Conservation (phyloP, 2,888 invertebrate genomes). For the Anthophora plumipes region DNA sequence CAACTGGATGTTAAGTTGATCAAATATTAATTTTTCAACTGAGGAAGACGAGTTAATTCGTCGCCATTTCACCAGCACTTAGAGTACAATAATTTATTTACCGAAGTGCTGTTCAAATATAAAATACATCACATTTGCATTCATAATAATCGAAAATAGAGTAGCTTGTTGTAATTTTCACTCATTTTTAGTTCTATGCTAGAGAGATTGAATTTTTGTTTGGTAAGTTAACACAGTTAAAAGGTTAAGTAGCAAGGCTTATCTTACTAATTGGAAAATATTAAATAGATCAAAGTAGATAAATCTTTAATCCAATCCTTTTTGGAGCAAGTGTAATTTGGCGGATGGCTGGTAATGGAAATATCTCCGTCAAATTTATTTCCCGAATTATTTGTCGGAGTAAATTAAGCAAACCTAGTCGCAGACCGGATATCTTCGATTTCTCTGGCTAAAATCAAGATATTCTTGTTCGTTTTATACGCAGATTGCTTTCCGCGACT, state of each 20-base stretch:
- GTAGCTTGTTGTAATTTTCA: no score
- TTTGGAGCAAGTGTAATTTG: background rate
- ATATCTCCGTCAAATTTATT: slow-evolving; percentile 1
- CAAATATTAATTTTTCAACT: no score
- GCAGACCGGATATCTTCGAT: slow-evolving; percentile 31
- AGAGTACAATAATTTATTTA: no score
- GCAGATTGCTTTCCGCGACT: slow-evolving; percentile 51
- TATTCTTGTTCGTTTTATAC: slow-evolving; percentile 46
- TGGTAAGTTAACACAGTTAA: no score
- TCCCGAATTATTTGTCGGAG: slow-evolving; percentile 27
- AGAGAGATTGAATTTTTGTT: no score
- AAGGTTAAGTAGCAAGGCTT: background rate
- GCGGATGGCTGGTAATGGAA: background rate
- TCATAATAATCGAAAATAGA: no score
- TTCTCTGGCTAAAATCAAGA: slow-evolving; percentile 39
- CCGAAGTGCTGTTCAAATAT: no score
- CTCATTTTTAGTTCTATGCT: no score
- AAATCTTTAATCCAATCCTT: background rate
- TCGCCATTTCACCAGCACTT: no score
- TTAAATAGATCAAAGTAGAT: background rate
- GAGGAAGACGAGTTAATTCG: no score
- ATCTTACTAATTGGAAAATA: background rate
- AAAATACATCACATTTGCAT: no score
- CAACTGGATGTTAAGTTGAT: no score
- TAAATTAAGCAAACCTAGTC: slow-evolving; percentile 34